phyloP scores from a whole-genome alignment of 2,113 vertebrate genomes.

The Pelvicachromis taeniatus region DNA sequence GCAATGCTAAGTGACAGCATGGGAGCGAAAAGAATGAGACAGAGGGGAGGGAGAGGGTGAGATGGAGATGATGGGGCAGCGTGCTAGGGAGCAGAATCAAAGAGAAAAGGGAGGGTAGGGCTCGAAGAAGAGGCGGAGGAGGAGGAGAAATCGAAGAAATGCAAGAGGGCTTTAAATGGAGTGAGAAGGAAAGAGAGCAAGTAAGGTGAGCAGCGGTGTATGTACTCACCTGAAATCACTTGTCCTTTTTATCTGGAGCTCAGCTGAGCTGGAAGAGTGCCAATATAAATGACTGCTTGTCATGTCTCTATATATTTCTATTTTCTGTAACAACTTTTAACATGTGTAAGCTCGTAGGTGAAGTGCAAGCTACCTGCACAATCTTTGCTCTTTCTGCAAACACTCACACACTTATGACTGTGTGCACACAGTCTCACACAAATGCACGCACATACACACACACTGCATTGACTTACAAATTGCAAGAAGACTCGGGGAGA shows the following conservation, averaged over 20 bases:
- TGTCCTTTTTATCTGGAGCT: constrained; percentile 1
- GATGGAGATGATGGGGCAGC: neutral
- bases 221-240: constrained; percentile 18
- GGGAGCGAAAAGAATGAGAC: neutral
- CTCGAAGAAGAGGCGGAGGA: neutral
- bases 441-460: neutral
- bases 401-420: neutral
- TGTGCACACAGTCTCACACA: neutral
- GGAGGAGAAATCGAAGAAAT: neutral
- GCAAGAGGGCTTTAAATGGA: neutral
- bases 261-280: neutral
- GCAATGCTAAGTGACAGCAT: constrained; percentile 37
- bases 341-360: neutral
- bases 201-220: neutral
- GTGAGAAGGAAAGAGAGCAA: constrained; percentile 1
- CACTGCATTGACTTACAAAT: constrained; percentile 49
- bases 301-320: neutral
- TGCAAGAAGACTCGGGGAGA: constrained; percentile 29
- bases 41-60: neutral
- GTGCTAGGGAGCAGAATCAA: neutral
- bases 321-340: neutral
- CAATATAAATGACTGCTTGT: neutral
- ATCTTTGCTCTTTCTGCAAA: neutral
- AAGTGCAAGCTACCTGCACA: neutral
- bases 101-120: neutral